Evolutionary conservation across 2,797 vertebrate genomes (phyloP), one percentile per base, ranked within the genome.

Genomic region (Silurus aristotelis): DNA sequence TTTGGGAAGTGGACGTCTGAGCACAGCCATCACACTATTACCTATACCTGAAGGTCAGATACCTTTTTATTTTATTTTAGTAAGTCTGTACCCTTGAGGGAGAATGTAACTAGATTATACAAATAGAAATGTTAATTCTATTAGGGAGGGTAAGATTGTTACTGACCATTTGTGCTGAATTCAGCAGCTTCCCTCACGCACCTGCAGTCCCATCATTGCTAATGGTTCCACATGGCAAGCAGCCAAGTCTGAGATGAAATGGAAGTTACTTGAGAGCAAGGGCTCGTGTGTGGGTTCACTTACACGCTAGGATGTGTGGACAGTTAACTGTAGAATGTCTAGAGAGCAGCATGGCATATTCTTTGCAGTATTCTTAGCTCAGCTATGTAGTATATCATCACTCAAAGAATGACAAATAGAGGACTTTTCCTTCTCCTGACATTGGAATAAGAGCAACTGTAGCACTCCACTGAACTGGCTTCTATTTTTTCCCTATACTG

Each of bases 1-100:
- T 92, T 92, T 99, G 90, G 98, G 98, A 92, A 99, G 98, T 5
- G 98, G 98, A 48, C 96, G 98, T 10, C 94, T 99, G 87, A 99
- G 98, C 93, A 98, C 97, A 0, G 97, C 98, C 38, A 96, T 99
- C 93, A 99, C 98, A 0, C 93, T 99, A 66, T 94, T 99, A 83
- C 98, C 98, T 0, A 93, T 99, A 90, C 95, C 94, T 75, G 97
- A 99, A 95, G 98, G 98, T 99, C 61, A 88, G 94, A 91, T 19
- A 38, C 12, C 12, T 48, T 55, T 73, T 55, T 73, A n/a, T 71
- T 46, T 46, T 38, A 38, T 5, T 68, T 46, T 61, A 73, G 15
- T 25, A 68, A 55, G 58, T 83, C 31, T 82, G 72, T 60, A 63
- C 25, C 71, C 19, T n/a, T 82, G 1, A 19, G 52, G 17, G 52